Base-by-base conservation (phyloP, 2,888 invertebrate species). In the Plebejus anna region DNA sequence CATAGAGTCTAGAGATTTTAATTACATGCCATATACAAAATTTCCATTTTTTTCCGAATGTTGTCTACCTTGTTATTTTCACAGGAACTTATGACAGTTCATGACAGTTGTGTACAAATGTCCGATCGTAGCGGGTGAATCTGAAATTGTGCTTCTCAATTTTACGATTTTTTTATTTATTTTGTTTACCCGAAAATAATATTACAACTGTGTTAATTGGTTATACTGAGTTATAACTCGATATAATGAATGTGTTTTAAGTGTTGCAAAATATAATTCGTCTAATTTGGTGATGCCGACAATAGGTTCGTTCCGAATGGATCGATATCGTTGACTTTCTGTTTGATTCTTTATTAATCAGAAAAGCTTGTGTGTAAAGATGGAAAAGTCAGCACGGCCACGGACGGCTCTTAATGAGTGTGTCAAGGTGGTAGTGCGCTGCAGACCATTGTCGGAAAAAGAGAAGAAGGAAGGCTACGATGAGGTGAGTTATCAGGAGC, bases 361-460 rank as follows among this genome's bases (percentile, higher is more conserved):
- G 82, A 84, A 83, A 82, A 82, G 79, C 82, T 82, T 84, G 86
- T 87, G 87, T 86, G 83, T 75, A 84, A 89, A 83, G 83, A 94
- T 94, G 94, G 94, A 94, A 86, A 94, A 92, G 88, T 90, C 92
- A 75, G 90, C 89, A 79, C 89, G 94, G 82, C 94, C 94, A 79
- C 89, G 92, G 85, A 94, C 94, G 80, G 92, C 94, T 81, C 92
- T 94, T 79, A 96, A 96, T 87, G 98, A 99, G 92, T 96, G 97
- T 85, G 98, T 99, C 78, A 98, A 98, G 94, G 99, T 99, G 80
- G 97, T 99, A 81, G 99, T 99, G 77, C 95, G 99, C 87, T 99
- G 99, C 94, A 96, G 99, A 77, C 99, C 99, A 61, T 96, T 99
- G 94, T 98, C 97, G 83, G 96, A 97, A 81, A 97, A 96, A 83